A percentile compares a stretch with the other conserved stretches of the same genome.
Evolutionary conservation across 1,140 invertebrate genomes (phyloP).

Genomic region (Bursaphelenchus mucronatus): DNA sequence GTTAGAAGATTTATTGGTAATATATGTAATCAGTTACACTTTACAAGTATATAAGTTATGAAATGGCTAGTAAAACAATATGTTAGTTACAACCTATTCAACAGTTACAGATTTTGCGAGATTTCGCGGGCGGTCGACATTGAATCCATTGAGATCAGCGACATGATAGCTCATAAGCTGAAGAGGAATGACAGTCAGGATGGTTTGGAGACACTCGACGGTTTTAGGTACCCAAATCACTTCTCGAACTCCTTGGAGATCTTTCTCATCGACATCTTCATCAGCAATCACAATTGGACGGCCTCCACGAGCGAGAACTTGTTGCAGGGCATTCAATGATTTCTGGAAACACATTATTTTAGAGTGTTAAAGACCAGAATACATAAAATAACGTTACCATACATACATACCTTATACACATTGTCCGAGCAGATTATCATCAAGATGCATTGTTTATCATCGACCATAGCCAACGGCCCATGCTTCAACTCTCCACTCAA

Average conservation of each 20-base stretch:
- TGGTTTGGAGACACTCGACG: slow-evolving; percentile 86
- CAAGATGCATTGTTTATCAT: slow-evolving; percentile 92
- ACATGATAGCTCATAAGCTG: slow-evolving; percentile 94
- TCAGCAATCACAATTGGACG: slow-evolving; percentile 90
- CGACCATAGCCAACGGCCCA: slow-evolving; percentile 91
- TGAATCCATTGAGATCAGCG: slow-evolving; percentile 88
- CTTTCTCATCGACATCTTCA: slow-evolving; percentile 79
- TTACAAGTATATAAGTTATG: no score
- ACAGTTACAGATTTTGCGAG: slow-evolving; percentile 97
- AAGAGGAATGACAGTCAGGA: slow-evolving; percentile 92
- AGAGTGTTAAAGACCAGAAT: neutral
- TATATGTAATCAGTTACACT: no score
- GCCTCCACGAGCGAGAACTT: slow-evolving; percentile 69
- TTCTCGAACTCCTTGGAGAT: slow-evolving; percentile 64
- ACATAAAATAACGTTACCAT: no score
- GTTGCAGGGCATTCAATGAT: slow-evolving; percentile 96
- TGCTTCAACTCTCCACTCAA: slow-evolving; percentile 97
- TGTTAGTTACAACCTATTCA: slow-evolving; percentile 68
- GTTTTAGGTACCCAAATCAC: slow-evolving; percentile 71
- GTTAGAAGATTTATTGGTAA: no score
- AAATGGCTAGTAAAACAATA: no score
- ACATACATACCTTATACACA: slow-evolving; percentile 71
- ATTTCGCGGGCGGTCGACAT: slow-evolving; percentile 96
- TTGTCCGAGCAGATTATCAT: slow-evolving; percentile 96
- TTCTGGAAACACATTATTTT: slow-evolving; percentile 66